A percentile compares a stretch with the other conserved stretches of the same genome.
phyloP scores from a whole-genome alignment of 2,113 vertebrate genomes.

The Heloderma charlesbogerti region DNA sequence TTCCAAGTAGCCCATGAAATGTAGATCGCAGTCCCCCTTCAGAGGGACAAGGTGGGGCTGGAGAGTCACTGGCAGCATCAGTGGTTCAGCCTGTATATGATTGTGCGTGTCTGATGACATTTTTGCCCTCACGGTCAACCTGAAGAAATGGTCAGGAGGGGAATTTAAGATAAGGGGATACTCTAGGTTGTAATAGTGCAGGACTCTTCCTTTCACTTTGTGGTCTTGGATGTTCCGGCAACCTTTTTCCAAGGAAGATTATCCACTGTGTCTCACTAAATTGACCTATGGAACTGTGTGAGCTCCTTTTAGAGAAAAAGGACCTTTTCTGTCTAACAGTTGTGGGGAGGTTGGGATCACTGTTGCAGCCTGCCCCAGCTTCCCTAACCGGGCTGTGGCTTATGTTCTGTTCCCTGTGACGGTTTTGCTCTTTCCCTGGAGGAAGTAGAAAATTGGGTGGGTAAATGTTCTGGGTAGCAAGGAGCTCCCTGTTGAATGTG shows the following conservation, averaged over 20 bases:
- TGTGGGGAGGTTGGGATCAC: slow-evolving; percentile 35
- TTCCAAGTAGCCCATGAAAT: slow-evolving; percentile 12
- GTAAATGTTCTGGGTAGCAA: background rate
- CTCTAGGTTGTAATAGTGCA: slow-evolving; percentile 23
- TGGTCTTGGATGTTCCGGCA: slow-evolving; percentile 11
- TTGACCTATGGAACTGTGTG: background rate
- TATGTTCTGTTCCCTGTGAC: slow-evolving; percentile 18
- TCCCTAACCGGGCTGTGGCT: background rate
- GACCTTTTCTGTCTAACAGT: background rate
- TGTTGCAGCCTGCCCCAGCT: background rate
- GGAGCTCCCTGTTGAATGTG: slow-evolving; percentile 32
- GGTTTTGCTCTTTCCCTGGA: slow-evolving; percentile 12
- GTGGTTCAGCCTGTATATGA: slow-evolving; percentile 26
- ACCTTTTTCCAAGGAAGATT: background rate
- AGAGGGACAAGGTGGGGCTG: background rate
- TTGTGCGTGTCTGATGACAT: background rate
- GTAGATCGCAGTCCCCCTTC: slow-evolving; percentile 31
- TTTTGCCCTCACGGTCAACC: slow-evolving; percentile 20
- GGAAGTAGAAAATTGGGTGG: background rate
- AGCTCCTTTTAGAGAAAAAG: slow-evolving; percentile 5
- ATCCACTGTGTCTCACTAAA: background rate
- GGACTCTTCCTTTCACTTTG: slow-evolving; percentile 29
- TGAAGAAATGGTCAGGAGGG: background rate
- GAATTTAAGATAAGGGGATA: slow-evolving; percentile 40
- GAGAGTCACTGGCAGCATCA: background rate